These are phyloP conservation scores for Brachyhypopomus occidentalis DNA, from an alignment of 2,113 vertebrate species.

Conservation along the genomic window DNA sequence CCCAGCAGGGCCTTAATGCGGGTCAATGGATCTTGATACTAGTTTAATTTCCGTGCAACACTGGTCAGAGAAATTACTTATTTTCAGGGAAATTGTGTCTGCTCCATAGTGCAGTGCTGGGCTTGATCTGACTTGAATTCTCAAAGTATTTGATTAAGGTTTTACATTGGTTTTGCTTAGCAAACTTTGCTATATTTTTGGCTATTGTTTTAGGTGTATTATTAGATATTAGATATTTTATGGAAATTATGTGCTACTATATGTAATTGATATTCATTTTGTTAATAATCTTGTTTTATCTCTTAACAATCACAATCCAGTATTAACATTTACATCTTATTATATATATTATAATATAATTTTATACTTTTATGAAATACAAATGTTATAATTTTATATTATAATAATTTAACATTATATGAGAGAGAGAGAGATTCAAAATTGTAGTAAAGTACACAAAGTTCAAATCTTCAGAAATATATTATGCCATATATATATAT, in stretches of 20 bases:
- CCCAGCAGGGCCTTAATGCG: constrained; percentile 54
- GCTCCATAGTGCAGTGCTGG: background rate
- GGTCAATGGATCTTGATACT: constrained; percentile 51
- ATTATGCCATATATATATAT: too few relatives aligned
- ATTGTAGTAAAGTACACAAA: too few relatives aligned
- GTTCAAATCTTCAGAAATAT: too few relatives aligned
- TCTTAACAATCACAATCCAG: background rate
- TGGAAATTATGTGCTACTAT: background rate
- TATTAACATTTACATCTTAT: background rate
- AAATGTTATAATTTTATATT: too few relatives aligned
- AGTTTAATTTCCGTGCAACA: constrained; percentile 47
- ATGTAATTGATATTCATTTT: background rate
- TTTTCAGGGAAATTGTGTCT: constrained; percentile 24
- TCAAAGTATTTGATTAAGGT: background rate
- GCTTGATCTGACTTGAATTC: background rate
- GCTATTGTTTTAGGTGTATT: background rate
- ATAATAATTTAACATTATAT: too few relatives aligned
- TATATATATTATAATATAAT: too few relatives aligned
- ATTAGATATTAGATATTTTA: background rate
- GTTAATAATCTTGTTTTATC: background rate
- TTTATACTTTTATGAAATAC: too few relatives aligned
- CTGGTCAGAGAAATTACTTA: constrained; percentile 40
- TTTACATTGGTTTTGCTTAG: background rate
- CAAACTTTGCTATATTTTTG: background rate
- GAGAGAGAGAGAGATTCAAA: too few relatives aligned